These are phyloP conservation scores for Diplodus sargus DNA, from an alignment of 2,797 vertebrate species.

Conservation along the genomic window DNA sequence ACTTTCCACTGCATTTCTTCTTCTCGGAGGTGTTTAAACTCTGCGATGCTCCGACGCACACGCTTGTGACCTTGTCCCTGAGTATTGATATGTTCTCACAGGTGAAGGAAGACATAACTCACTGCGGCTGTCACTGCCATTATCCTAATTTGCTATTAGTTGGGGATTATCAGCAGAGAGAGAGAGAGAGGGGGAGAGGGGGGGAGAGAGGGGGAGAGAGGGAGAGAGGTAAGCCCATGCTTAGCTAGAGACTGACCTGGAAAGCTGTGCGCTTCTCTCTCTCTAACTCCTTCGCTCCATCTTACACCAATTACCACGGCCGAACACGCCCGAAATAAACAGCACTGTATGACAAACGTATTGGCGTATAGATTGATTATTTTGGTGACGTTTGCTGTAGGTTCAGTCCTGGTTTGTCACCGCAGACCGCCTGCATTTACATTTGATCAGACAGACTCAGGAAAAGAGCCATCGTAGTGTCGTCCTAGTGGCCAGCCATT, in stretches of 20 bases:
- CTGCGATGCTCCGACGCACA: constrained; percentile 19
- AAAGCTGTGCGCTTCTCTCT: constrained; percentile 38
- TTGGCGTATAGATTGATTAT: neutral
- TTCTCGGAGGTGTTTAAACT: neutral
- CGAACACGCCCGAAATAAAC: neutral
- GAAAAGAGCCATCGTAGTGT: neutral
- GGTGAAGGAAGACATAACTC: constrained; percentile 58
- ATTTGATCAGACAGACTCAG: constrained; percentile 35
- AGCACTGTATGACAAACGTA: neutral
- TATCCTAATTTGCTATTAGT: constrained; percentile 73
- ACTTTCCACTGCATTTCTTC: no score
- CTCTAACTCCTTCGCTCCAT: constrained; percentile 6
- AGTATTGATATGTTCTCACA: constrained; percentile 41
- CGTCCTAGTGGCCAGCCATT: constrained; percentile 47
- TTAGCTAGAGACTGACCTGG: constrained; percentile 73
- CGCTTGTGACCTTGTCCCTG: constrained; percentile 45
- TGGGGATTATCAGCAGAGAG: constrained; percentile 67
- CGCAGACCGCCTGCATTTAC: constrained; percentile 11
- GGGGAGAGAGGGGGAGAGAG: constrained; percentile 20
- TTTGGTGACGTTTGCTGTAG: neutral
- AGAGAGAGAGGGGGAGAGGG: constrained; percentile 35
- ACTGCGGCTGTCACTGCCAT: constrained; percentile 63
- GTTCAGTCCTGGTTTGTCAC: constrained; percentile 2
- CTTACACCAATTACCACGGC: neutral
- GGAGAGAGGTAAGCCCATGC: constrained; percentile 65